A percentile compares a stretch with the other conserved stretches of the same genome.
Conservation (phyloP, 2,797 vertebrate genomes). For the Acipenser transmontanus region DNA sequence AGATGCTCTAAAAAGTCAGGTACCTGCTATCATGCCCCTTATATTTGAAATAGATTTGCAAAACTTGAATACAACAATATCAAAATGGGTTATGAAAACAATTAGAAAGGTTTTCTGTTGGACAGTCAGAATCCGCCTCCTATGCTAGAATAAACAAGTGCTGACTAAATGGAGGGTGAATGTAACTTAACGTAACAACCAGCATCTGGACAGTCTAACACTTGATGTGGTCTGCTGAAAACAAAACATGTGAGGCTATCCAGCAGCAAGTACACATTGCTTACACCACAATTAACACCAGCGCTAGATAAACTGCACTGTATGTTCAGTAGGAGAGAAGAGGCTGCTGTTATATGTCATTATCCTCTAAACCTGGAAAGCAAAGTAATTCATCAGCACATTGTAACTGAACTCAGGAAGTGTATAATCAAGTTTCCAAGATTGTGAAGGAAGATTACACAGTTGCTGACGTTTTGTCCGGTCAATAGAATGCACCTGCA, state of each 20-base stretch:
- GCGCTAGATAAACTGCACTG: constrained; percentile 8
- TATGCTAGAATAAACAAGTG: constrained; percentile 20
- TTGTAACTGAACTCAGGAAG: no score
- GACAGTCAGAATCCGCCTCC: constrained; percentile 17
- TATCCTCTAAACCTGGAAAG: not conserved
- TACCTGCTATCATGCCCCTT: no score
- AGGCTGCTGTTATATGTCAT: not conserved
- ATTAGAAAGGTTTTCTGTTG: constrained; percentile 17
- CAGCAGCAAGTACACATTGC: constrained; percentile 19
- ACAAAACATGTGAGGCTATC: constrained; percentile 22
- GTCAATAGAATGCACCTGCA: no score
- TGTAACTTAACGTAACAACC: constrained; percentile 7
- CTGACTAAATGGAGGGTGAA: constrained; percentile 26
- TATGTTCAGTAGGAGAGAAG: not conserved
- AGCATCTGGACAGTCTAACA: constrained; percentile 24
- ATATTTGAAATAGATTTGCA: no score
- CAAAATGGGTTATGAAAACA: constrained; percentile 19
- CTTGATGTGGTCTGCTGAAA: constrained; percentile 29
- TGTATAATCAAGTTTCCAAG: no score
- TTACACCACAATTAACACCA: constrained; percentile 16
- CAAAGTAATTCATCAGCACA: no score
- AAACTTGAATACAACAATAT: constrained; percentile 4
- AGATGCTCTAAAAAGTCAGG: no score
- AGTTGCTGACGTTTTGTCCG: no score
- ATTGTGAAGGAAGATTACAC: no score